These are phyloP conservation scores for Pentamera pediparva DNA, from an alignment of 53 echinoderm and acorn worm species.

Conservation along the genomic window DNA sequence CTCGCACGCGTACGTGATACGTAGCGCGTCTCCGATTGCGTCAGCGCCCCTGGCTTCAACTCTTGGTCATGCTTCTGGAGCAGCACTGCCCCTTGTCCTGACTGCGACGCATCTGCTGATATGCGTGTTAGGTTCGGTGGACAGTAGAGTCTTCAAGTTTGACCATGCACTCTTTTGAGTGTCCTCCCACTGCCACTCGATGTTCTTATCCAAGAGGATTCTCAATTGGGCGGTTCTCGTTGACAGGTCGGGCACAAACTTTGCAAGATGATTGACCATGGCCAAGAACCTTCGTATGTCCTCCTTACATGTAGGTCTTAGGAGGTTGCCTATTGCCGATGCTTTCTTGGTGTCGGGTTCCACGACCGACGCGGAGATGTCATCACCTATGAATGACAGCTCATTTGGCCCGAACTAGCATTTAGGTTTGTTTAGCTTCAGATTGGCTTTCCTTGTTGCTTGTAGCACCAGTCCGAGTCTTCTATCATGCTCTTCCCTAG, in stretches of 20 bases:
- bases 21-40: not conserved
- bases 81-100: not conserved
- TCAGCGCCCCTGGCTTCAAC: not conserved
- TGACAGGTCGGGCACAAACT: constrained; percentile 46
- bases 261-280: constrained; percentile 42
- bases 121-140: not conserved
- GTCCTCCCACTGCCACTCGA: not conserved
- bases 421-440: constrained; percentile 47
- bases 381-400: constrained; percentile 41
- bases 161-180: not conserved
- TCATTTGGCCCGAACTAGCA: constrained; percentile 36
- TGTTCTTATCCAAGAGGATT: not conserved
- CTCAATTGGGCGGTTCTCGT: not conserved
- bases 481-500: constrained; percentile 48
- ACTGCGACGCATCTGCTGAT: not conserved
- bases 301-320: constrained; percentile 27
- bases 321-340: constrained; percentile 45
- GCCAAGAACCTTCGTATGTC: constrained; percentile 44
- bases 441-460: constrained; percentile 26
- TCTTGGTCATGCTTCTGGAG: not conserved
- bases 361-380: constrained; percentile 24
- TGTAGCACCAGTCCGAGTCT: constrained; percentile 40
- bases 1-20: constrained; percentile 31
- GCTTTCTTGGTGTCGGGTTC: constrained; percentile 43
- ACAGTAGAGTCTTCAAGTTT: not conserved